phyloP scores from a whole-genome alignment of 2,797 vertebrate genomes.

The Taeniopygia guttata region DNA sequence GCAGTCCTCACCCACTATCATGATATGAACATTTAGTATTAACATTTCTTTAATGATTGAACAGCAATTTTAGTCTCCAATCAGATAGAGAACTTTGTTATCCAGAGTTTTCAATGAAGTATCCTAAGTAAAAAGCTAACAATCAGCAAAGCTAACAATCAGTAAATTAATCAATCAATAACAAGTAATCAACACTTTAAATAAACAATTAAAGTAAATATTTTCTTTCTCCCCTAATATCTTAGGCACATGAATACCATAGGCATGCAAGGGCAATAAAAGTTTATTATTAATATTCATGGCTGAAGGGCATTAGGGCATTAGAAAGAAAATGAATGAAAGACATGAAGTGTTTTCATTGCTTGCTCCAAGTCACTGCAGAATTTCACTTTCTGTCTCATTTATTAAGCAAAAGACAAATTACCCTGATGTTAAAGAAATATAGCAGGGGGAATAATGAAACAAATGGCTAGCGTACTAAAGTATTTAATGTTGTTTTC shows the following conservation, averaged over 20 bases:
- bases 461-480: not conserved
- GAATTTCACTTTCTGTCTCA: conserved; percentile 45
- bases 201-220: not conserved
- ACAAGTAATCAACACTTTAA: not conserved
- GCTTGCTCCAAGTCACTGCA: conserved; percentile 33
- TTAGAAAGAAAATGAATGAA: not conserved
- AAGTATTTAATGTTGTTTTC: not conserved
- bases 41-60: not conserved
- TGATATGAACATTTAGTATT: not conserved
- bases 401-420: conserved; percentile 61
- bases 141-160: not conserved
- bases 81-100: not conserved
- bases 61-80: not conserved
- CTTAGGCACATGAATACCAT: not conserved
- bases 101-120: not conserved
- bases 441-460: conserved; percentile 13
- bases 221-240: not conserved
- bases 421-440: conserved; percentile 50
- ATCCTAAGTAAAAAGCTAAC: not conserved
- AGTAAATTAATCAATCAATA: not conserved
- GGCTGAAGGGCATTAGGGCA: not conserved
- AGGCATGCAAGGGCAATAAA: not conserved
- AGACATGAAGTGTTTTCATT: not conserved
- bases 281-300: conserved; percentile 1
- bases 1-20: not conserved